Evolutionary conservation across 2,888 invertebrate species (phyloP).

Genomic region (Metalampra italica): DNA sequence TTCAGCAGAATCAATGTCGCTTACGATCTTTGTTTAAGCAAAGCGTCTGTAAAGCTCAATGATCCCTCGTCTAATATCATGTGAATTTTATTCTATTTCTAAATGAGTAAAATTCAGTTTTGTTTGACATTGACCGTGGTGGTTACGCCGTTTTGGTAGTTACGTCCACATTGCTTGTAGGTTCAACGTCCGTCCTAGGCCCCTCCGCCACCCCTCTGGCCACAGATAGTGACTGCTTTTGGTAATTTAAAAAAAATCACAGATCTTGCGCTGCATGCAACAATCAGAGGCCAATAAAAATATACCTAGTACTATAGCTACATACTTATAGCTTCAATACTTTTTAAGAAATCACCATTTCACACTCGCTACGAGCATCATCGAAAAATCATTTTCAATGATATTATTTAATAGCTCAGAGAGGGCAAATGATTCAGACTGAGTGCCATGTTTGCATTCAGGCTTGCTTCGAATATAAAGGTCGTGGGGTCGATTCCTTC

Average conservation of each 20-base stretch:
- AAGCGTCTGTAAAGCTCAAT: slow-evolving; percentile 71
- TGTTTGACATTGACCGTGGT: slow-evolving; percentile 16
- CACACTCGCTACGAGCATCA: too few species aligned
- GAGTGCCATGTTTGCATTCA: too few species aligned
- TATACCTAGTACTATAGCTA: too few species aligned
- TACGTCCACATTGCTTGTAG: slow-evolving; percentile 37
- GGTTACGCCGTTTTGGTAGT: slow-evolving; percentile 29
- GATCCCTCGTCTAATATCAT: slow-evolving; percentile 56
- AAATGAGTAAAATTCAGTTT: slow-evolving; percentile 31
- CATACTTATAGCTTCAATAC: too few species aligned
- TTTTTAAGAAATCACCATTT: too few species aligned
- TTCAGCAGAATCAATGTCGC: slow-evolving; percentile 10
- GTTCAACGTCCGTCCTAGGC: slow-evolving; percentile 75
- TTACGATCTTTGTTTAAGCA: slow-evolving; percentile 43
- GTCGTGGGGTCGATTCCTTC: too few species aligned
- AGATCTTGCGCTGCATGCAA: too few species aligned
- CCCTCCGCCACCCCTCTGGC: slow-evolving; percentile 38
- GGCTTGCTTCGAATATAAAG: too few species aligned
- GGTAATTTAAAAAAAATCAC: slow-evolving; percentile 66
- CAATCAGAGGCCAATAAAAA: too few species aligned
- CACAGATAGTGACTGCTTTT: slow-evolving; percentile 49
- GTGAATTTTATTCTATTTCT: slow-evolving; percentile 30
- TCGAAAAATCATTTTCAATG: too few species aligned
- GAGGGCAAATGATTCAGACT: too few species aligned
- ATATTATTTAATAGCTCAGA: too few species aligned